Percentiles rank a stretch among this genome's conserved stretches.
These are phyloP conservation scores for Drosophila obscura DNA, from an alignment of 1,140 invertebrate species.

Conservation along the genomic window DNA sequence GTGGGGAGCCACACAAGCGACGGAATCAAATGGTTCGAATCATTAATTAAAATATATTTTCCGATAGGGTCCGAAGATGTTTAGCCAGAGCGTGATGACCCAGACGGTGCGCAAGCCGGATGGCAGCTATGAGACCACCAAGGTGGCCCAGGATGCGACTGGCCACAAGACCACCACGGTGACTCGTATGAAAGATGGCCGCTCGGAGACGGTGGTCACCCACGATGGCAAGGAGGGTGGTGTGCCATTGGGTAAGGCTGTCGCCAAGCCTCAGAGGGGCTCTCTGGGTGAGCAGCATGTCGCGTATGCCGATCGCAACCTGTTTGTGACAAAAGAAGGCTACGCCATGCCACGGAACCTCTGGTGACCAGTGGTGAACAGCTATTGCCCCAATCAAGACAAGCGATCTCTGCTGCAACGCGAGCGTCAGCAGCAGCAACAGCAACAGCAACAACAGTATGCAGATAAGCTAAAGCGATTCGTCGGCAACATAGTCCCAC, in stretches of 20 bases:
- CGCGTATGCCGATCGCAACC: constrained; percentile 65
- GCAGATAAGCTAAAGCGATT: constrained; percentile 67
- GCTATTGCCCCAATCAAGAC: constrained; percentile 74
- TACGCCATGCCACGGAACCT: constrained; percentile 83
- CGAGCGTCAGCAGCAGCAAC: constrained; percentile 40
- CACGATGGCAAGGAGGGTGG: constrained; percentile 41
- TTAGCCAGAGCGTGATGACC: constrained; percentile 82
- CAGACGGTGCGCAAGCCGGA: constrained; percentile 82
- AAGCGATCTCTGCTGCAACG: constrained; percentile 58
- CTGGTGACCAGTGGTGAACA: constrained; percentile 84
- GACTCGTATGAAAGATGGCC: constrained; percentile 71
- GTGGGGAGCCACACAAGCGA: constrained; percentile 4
- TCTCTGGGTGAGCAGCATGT: not conserved
- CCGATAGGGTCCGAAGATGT: constrained; percentile 76
- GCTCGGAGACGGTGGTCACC: constrained; percentile 68
- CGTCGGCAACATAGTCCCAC: constrained; percentile 75
- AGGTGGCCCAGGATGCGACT: constrained; percentile 72
- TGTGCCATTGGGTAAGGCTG: constrained; percentile 1
- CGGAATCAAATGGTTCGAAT: no score
- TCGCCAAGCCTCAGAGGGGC: not conserved
- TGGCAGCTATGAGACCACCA: constrained; percentile 79
- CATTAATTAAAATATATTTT: not conserved
- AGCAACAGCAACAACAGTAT: constrained; percentile 60
- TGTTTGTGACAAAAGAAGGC: constrained; percentile 83
- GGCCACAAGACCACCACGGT: constrained; percentile 79